A percentile compares a stretch with the other conserved stretches of the same genome.
These are phyloP conservation scores for Rhorus exstirpatorius DNA, from an alignment of 2,888 invertebrate species.

Conservation along the genomic window DNA sequence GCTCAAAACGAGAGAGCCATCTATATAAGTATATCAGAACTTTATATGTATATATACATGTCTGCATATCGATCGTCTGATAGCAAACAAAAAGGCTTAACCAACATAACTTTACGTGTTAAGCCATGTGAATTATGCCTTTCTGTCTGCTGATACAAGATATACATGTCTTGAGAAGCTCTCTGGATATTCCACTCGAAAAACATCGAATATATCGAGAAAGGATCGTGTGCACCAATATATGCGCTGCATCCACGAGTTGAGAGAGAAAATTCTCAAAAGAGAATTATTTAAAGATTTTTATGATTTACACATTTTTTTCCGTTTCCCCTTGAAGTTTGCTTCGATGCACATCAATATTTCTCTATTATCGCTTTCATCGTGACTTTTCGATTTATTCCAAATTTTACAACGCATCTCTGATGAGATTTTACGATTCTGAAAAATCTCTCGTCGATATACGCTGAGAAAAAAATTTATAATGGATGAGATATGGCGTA, in stretches of 20 bases:
- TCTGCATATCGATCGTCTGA: not conserved
- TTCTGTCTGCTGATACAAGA: too few species aligned
- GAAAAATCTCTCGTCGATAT: not conserved
- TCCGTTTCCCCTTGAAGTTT: not conserved
- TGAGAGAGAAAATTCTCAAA: constrained; percentile 30
- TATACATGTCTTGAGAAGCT: too few species aligned
- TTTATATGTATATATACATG: not conserved
- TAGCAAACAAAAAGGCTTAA: not conserved
- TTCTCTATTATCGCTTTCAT: constrained; percentile 9
- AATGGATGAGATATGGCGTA: too few species aligned
- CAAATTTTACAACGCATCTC: not conserved
- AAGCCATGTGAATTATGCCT: not conserved
- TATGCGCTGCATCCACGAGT: not conserved
- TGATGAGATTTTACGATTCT: constrained; percentile 17
- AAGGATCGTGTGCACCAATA: not conserved
- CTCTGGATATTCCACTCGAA: constrained; percentile 23
- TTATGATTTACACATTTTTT: constrained; percentile 54
- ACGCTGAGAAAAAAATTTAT: too few species aligned
- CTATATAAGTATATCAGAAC: not conserved
- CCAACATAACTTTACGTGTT: not conserved
- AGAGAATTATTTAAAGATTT: constrained; percentile 46
- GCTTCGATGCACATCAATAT: constrained; percentile 24
- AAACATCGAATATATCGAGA: constrained; percentile 41
- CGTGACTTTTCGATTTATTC: not conserved
- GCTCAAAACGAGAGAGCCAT: too few species aligned